Percentiles rank a stretch among this genome's conserved stretches.
phyloP scores from a whole-genome alignment of 2,113 vertebrate species.

The Pachypanchax playfairii region DNA sequence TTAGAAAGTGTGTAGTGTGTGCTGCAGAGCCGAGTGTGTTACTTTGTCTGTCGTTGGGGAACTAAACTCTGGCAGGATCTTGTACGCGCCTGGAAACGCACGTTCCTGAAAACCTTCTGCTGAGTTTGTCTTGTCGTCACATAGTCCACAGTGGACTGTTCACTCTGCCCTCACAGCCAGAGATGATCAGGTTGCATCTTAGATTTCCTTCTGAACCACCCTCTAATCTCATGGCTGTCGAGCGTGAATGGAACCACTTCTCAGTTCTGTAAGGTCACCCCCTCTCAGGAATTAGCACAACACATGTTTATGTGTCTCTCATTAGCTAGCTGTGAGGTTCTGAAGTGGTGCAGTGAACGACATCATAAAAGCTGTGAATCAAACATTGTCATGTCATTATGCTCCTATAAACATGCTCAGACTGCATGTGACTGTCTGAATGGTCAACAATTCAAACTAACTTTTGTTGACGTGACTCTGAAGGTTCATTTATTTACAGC shows the following conservation, averaged over 20 bases:
- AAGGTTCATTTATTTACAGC: slow-evolving; percentile 8
- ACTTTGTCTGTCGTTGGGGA: slow-evolving; percentile 33
- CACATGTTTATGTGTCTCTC: slow-evolving; percentile 67
- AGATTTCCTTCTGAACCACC: slow-evolving; percentile 70
- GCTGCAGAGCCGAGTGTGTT: slow-evolving; percentile 33
- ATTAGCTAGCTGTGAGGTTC: slow-evolving; percentile 52
- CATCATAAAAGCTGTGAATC: slow-evolving; percentile 19
- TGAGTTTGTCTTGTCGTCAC: slow-evolving; percentile 73
- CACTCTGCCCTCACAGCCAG: slow-evolving; percentile 47
- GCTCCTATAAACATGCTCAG: background rate
- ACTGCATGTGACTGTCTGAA: background rate
- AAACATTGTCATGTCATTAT: slow-evolving; percentile 20
- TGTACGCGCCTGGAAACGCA: slow-evolving; percentile 71
- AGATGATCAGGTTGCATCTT: slow-evolving; percentile 70
- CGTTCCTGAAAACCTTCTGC: slow-evolving; percentile 68
- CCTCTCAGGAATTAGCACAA: slow-evolving; percentile 54
- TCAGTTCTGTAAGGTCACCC: slow-evolving; percentile 53
- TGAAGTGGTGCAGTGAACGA: slow-evolving; percentile 35
- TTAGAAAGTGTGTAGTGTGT: slow-evolving; percentile 5
- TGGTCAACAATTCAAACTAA: slow-evolving; percentile 14
- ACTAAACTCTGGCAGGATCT: slow-evolving; percentile 60
- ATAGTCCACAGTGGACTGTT: slow-evolving; percentile 67
- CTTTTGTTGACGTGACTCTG: slow-evolving; percentile 9
- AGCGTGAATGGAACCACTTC: slow-evolving; percentile 62
- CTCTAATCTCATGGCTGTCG: slow-evolving; percentile 66